These are phyloP conservation scores for Nasonia oneida DNA, from an alignment of 2,888 invertebrate species.

Conservation along the genomic window DNA sequence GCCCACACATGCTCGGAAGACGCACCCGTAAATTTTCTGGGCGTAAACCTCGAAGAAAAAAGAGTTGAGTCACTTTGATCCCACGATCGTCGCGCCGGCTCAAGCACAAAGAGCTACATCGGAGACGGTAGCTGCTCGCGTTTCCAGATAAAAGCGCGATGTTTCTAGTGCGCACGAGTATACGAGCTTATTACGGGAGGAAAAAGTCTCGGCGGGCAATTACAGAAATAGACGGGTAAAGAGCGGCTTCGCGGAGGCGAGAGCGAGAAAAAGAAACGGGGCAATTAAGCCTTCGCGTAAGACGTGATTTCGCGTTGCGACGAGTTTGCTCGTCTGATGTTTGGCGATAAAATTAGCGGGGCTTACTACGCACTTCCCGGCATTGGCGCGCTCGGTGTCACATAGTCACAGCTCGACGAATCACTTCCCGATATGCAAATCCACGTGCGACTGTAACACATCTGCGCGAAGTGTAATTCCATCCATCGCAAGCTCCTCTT, in stretches of 20 bases:
- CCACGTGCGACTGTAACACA: constrained; percentile 5
- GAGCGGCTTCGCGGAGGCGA: background rate
- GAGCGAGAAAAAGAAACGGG: constrained; percentile 14
- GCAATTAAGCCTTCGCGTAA: constrained; percentile 16
- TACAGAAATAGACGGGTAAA: constrained; percentile 45
- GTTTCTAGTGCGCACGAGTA: background rate
- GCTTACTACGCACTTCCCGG: background rate
- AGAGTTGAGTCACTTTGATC: constrained; percentile 50
- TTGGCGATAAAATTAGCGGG: background rate
- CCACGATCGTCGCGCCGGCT: constrained; percentile 28
- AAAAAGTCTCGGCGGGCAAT: constrained; percentile 48
- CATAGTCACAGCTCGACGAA: background rate
- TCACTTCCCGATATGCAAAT: background rate
- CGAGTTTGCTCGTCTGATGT: background rate
- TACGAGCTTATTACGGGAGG: background rate
- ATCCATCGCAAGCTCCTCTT: no score
- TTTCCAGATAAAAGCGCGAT: constrained; percentile 11
- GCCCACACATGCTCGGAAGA: background rate
- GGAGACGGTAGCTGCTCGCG: constrained; percentile 4
- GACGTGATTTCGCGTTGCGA: background rate
- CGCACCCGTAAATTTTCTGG: constrained; percentile 38
- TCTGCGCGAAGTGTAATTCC: no score
- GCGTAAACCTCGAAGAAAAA: constrained; percentile 31
- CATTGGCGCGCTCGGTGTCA: background rate
- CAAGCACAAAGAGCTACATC: constrained; percentile 34